These are phyloP conservation scores for Etia nguti DNA, from an alignment of 2,113 vertebrate species.

Conservation along the genomic window DNA sequence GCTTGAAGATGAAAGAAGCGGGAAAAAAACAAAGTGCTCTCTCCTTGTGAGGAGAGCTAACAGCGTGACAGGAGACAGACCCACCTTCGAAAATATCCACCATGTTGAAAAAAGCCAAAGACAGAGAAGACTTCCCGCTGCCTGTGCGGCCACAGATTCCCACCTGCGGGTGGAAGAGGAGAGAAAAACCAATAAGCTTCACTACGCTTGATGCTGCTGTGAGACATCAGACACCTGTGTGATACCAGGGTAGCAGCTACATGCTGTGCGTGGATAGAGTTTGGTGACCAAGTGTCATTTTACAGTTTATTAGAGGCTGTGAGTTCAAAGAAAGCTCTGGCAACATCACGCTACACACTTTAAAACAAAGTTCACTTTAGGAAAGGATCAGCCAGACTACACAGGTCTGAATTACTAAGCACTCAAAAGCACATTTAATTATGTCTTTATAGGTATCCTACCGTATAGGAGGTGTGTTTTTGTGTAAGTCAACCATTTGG, in stretches of 20 bases:
- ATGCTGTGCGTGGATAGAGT: background rate
- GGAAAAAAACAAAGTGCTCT: background rate
- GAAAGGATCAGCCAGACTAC: background rate
- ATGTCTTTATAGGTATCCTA: background rate
- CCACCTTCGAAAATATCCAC: constrained; percentile 97
- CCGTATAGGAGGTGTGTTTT: background rate
- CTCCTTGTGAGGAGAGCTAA: background rate
- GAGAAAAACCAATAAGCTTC: background rate
- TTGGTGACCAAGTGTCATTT: background rate
- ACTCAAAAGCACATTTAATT: background rate
- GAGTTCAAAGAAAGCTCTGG: background rate
- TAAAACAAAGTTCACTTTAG: background rate
- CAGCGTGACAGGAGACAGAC: constrained; percentile 29
- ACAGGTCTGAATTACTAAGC: background rate
- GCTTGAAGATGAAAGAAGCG: background rate
- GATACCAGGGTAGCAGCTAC: background rate
- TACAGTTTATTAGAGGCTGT: background rate
- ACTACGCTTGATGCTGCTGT: background rate
- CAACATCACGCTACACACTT: background rate
- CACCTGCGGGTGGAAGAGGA: constrained; percentile 70
- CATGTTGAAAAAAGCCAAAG: constrained; percentile 98
- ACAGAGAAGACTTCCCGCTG: constrained; percentile 95
- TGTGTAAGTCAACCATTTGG: background rate
- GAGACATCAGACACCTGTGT: constrained; percentile 24
- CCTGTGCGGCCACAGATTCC: constrained; percentile 97